These are phyloP conservation scores for Smithornis capensis DNA, from an alignment of 2,113 vertebrate species.

Conservation along the genomic window DNA sequence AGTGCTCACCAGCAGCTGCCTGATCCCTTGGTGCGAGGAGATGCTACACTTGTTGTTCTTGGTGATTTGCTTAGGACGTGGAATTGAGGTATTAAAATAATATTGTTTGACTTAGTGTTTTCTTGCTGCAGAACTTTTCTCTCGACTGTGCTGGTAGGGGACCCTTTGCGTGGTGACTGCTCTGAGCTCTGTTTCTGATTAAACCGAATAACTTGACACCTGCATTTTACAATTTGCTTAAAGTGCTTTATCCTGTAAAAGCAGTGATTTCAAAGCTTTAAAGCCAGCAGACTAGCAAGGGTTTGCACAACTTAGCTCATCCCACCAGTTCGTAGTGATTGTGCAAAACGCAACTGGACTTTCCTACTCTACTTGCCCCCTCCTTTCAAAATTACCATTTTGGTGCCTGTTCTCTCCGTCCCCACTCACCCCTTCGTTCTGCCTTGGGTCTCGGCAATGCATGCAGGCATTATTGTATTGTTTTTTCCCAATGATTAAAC, in stretches of 20 bases:
- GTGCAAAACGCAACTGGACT: neutral
- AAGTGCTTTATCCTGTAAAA: constrained; percentile 63
- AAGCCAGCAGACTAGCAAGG: constrained; percentile 30
- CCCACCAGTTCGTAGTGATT: neutral
- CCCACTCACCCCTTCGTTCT: neutral
- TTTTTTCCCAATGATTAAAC: constrained; percentile 12
- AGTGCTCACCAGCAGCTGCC: neutral
- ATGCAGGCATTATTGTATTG: accelerated
- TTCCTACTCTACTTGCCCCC: neutral
- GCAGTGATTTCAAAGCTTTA: constrained; percentile 48
- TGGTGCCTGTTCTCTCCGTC: neutral
- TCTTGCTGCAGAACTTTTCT: constrained; percentile 42
- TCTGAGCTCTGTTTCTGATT: constrained; percentile 62
- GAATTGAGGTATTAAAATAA: neutral
- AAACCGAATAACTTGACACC: constrained; percentile 49
- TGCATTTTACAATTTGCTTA: constrained; percentile 53
- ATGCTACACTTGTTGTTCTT: constrained; percentile 8
- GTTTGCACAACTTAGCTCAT: constrained; percentile 40
- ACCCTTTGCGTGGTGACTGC: neutral
- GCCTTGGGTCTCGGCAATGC: neutral
- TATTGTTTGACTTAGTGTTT: neutral
- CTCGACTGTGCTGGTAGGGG: neutral
- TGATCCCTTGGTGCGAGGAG: neutral
- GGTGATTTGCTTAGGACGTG: neutral
- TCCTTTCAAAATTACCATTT: neutral